These are phyloP conservation scores for Labia minor DNA, from an alignment of 2,888 invertebrate genomes.

Conservation along the genomic window DNA sequence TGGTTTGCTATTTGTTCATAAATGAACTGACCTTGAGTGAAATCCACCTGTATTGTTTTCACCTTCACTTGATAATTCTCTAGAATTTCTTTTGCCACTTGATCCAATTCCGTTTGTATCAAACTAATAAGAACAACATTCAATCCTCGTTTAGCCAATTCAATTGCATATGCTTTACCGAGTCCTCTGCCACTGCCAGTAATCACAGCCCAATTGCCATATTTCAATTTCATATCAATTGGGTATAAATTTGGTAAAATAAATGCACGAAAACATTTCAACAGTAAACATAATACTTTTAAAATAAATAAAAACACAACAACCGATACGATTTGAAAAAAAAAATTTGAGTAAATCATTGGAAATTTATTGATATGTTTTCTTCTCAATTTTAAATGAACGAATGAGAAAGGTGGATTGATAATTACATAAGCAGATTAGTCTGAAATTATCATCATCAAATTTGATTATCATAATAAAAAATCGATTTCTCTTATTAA, in stretches of 20 bases:
- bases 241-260: slow-evolving; percentile 46
- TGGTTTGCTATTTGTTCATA: slow-evolving; percentile 59
- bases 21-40: slow-evolving; percentile 60
- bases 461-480: too few species aligned
- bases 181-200: slow-evolving; percentile 88
- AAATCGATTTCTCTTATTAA: too few species aligned
- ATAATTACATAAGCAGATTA: too few species aligned
- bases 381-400: too few species aligned
- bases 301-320: background rate
- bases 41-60: slow-evolving; percentile 68
- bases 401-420: too few species aligned
- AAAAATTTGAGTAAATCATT: too few species aligned
- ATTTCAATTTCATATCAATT: slow-evolving; percentile 46
- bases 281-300: slow-evolving; percentile 42
- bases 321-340: background rate
- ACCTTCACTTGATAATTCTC: slow-evolving; percentile 53
- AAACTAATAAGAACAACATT: slow-evolving; percentile 74
- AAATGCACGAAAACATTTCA: slow-evolving; percentile 47
- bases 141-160: slow-evolving; percentile 64
- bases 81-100: slow-evolving; percentile 60
- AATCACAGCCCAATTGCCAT: slow-evolving; percentile 76
- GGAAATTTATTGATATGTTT: too few species aligned
- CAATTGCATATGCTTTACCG: slow-evolving; percentile 73
- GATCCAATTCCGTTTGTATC: slow-evolving; percentile 57
- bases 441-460: too few species aligned